These are phyloP conservation scores for Helicolenus hilgendorfi DNA, from an alignment of 2,797 vertebrate species.

Conservation along the genomic window DNA sequence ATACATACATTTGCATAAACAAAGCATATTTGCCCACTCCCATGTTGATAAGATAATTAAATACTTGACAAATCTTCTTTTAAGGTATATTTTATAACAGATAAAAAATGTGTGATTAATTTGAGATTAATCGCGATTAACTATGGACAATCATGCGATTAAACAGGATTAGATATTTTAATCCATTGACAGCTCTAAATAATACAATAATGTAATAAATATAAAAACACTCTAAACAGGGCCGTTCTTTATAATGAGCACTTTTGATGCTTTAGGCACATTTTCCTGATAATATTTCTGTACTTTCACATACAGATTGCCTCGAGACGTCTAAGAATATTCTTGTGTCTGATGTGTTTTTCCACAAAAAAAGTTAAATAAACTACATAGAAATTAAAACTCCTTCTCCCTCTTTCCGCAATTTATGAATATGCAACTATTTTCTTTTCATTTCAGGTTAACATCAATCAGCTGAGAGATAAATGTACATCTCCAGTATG, in stretches of 20 bases:
- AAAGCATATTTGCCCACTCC: too few species aligned
- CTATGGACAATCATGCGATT: too few species aligned
- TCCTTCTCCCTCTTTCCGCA: neutral
- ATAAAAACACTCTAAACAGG: neutral
- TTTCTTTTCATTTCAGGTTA: neutral
- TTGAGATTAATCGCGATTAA: too few species aligned
- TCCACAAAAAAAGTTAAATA: neutral
- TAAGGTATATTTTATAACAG: too few species aligned
- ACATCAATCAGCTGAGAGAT: slow-evolving; percentile 3
- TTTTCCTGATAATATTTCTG: neutral
- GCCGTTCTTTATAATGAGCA: neutral
- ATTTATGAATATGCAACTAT: neutral
- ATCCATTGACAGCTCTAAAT: too few species aligned
- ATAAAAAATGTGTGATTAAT: too few species aligned
- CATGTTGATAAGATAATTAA: too few species aligned
- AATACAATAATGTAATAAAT: neutral
- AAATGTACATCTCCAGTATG: slow-evolving; percentile 5
- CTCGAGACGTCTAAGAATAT: neutral
- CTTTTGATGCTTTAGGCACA: neutral
- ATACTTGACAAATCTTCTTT: too few species aligned
- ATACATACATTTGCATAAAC: too few species aligned
- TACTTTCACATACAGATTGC: neutral
- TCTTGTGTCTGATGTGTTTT: neutral
- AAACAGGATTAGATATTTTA: too few species aligned
- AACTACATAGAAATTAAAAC: neutral